A percentile compares a stretch with the other conserved stretches of the same genome.
Evolutionary conservation across 1,140 invertebrate species (phyloP).

Genomic region (Euwallacea similis): DNA sequence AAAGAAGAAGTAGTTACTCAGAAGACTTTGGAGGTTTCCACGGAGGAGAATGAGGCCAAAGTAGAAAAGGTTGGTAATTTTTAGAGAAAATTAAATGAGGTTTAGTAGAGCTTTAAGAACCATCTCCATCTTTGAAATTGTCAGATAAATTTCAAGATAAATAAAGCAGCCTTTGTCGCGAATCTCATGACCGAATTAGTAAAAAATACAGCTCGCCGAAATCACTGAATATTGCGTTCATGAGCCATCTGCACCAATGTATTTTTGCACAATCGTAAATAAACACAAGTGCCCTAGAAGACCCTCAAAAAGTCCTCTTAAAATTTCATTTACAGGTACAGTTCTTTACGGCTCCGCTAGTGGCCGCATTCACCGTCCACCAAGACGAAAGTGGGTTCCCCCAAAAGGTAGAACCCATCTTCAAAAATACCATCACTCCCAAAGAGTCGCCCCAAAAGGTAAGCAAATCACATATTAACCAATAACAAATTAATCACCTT

Average conservation of each 20-base stretch:
- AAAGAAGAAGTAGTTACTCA: slow-evolving; percentile 49
- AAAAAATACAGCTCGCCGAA: too few relatives aligned
- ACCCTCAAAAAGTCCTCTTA: background rate
- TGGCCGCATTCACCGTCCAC: slow-evolving; percentile 81
- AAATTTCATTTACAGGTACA: slow-evolving; percentile 64
- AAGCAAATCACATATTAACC: background rate
- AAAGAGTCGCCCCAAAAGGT: too few relatives aligned
- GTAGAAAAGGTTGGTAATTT: slow-evolving; percentile 63
- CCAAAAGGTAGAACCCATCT: slow-evolving; percentile 73
- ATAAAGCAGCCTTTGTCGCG: too few relatives aligned
- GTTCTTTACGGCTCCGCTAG: slow-evolving; percentile 75
- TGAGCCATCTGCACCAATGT: too few relatives aligned
- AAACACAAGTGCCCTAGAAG: too few relatives aligned
- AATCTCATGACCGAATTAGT: too few relatives aligned
- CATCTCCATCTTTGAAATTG: too few relatives aligned
- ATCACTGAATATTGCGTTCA: too few relatives aligned
- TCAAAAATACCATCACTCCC: slow-evolving; percentile 40
- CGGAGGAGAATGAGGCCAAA: slow-evolving; percentile 66
- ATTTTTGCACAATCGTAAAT: too few relatives aligned
- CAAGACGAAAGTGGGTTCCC: slow-evolving; percentile 75
- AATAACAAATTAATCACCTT: background rate
- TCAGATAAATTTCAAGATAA: too few relatives aligned
- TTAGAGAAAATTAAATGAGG: background rate
- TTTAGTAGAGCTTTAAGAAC: too few relatives aligned
- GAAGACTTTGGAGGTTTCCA: slow-evolving; percentile 60